Conservation (phyloP, 2,113 vertebrate species). For the Podarcis cretensis region DNA sequence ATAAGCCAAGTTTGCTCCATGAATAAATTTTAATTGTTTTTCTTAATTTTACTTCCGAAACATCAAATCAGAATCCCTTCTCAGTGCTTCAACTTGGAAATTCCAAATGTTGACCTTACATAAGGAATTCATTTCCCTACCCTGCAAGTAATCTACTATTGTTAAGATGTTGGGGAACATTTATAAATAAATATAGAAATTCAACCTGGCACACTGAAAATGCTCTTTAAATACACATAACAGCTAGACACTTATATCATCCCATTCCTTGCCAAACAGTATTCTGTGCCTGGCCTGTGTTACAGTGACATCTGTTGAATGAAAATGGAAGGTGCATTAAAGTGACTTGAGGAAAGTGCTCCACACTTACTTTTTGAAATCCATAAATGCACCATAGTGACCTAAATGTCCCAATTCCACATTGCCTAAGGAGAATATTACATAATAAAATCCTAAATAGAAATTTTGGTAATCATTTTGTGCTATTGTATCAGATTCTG, state of each 20-base stretch:
- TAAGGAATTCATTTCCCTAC: not conserved
- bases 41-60: not conserved
- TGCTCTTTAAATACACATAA: not conserved
- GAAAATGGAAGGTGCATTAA: slow-evolving; percentile 34
- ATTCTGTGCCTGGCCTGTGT: slow-evolving; percentile 34
- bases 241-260: not conserved
- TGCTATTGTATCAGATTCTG: not conserved
- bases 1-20: not conserved
- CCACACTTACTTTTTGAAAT: not conserved
- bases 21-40: not conserved
- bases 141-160: not conserved
- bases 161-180: not conserved
- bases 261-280: not conserved
- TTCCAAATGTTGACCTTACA: not conserved
- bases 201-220: not conserved
- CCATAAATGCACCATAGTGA: not conserved
- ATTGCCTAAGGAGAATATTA: not conserved
- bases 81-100: not conserved
- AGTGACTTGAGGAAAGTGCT: not conserved
- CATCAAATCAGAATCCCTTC: not conserved
- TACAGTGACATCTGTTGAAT: slow-evolving; percentile 76
- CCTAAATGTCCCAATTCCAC: not conserved
- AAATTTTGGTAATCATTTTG: not conserved
- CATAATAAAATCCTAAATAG: not conserved
- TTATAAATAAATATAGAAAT: not conserved